Conservation (phyloP, 2,113 vertebrate species). For the Pituophis catenifer region DNA sequence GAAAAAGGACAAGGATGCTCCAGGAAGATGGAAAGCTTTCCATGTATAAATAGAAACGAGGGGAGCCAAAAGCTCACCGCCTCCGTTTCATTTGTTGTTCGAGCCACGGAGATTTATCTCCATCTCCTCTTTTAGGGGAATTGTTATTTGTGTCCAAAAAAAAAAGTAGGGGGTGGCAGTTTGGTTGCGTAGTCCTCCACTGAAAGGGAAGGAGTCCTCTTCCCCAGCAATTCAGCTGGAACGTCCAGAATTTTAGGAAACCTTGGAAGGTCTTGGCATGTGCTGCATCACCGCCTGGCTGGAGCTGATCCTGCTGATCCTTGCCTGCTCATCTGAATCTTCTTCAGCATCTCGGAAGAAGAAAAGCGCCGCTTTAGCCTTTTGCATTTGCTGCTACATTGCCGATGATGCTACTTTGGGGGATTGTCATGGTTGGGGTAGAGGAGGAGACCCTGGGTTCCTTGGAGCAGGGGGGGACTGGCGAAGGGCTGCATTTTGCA, state of each 20-base stretch:
- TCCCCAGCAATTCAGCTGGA: neutral
- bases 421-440: neutral
- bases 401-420: neutral
- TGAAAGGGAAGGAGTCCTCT: neutral
- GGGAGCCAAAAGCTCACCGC: no score
- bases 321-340: neutral
- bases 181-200: neutral
- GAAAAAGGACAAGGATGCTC: constrained; percentile 35
- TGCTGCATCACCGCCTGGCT: neutral
- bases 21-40: constrained; percentile 45
- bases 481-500: neutral
- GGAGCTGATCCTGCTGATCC: neutral
- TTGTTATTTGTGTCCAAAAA: no score
- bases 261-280: neutral
- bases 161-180: no score
- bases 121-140: neutral
- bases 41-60: constrained; percentile 52
- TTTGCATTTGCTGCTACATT: neutral
- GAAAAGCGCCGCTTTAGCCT: neutral
- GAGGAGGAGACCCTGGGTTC: neutral
- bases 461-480: rapidly evolving
- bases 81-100: neutral
- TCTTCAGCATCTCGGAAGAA: neutral
- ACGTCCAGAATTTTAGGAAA: no score
- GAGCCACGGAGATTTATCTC: neutral